These are phyloP conservation scores for Drosophila pandora DNA, from an alignment of 1,140 invertebrate genomes.

Conservation along the genomic window DNA sequence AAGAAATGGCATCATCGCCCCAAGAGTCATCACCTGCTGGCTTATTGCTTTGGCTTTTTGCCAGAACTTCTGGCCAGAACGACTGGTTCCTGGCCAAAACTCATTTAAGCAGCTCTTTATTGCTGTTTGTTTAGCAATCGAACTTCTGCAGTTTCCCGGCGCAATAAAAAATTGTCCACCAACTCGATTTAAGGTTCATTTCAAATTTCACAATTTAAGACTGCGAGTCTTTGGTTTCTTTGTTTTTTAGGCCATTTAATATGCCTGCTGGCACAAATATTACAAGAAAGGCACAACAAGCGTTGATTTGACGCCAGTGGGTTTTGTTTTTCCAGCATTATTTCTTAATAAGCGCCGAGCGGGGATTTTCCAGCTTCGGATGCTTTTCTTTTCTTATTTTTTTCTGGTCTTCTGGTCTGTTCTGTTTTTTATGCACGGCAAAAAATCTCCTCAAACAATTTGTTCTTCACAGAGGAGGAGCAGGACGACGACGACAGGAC, in stretches of 20 bases:
- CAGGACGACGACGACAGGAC: background rate
- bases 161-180: background rate
- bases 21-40: no score
- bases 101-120: slow-evolving; percentile 22
- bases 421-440: background rate
- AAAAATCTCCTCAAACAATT: slow-evolving; percentile 47
- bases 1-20: no score
- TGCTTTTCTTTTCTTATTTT: slow-evolving; percentile 3
- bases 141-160: background rate
- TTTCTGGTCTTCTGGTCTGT: background rate
- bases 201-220: background rate
- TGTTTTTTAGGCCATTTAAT: slow-evolving; percentile 31
- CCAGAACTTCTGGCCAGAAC: background rate
- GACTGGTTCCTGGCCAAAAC: slow-evolving; percentile 12
- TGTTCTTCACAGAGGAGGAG: slow-evolving; percentile 15
- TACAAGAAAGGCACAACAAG: slow-evolving; percentile 34
- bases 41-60: background rate
- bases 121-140: slow-evolving; percentile 24
- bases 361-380: slow-evolving; percentile 14
- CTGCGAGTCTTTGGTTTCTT: slow-evolving; percentile 9
- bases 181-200: background rate
- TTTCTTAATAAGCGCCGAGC: slow-evolving; percentile 76
- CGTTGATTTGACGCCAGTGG: slow-evolving; percentile 70
- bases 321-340: slow-evolving; percentile 77
- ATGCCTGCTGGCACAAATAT: slow-evolving; percentile 29